Conservation (phyloP, 1,140 invertebrate species). For the Homarus americanus region DNA sequence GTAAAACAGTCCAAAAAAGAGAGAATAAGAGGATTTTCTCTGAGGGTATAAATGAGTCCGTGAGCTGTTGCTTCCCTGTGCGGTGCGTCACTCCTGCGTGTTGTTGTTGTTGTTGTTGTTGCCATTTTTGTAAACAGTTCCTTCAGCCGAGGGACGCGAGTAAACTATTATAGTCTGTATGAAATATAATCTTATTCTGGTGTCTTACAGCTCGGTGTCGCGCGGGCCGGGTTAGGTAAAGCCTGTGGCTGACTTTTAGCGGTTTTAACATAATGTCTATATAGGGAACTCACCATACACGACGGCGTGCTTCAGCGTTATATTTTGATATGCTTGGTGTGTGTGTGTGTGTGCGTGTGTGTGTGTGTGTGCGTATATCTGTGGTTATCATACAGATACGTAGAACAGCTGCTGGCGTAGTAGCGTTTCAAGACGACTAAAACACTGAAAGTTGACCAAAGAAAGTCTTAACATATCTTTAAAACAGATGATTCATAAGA, state of each 20-base stretch:
- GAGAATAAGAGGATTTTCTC: too few relatives aligned
- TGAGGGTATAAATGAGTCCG: too few relatives aligned
- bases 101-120: constrained; percentile 59
- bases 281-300: neutral
- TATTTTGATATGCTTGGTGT: neutral
- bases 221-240: neutral
- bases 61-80: neutral
- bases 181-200: neutral
- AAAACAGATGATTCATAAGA: too few relatives aligned
- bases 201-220: neutral
- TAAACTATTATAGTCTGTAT: neutral
- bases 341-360: neutral
- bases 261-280: neutral
- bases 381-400: neutral
- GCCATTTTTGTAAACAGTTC: constrained; percentile 41
- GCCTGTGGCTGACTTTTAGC: neutral
- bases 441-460: too few relatives aligned
- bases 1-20: too few relatives aligned
- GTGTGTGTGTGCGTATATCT: neutral
- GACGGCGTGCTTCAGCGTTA: neutral
- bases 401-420: neutral
- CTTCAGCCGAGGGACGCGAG: constrained; percentile 5
- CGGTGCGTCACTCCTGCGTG: neutral
- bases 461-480: too few relatives aligned
- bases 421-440: neutral